A percentile compares a stretch with the other conserved stretches of the same genome.
Conservation (phyloP, 1,140 invertebrate genomes). For the Aphis gossypii region DNA sequence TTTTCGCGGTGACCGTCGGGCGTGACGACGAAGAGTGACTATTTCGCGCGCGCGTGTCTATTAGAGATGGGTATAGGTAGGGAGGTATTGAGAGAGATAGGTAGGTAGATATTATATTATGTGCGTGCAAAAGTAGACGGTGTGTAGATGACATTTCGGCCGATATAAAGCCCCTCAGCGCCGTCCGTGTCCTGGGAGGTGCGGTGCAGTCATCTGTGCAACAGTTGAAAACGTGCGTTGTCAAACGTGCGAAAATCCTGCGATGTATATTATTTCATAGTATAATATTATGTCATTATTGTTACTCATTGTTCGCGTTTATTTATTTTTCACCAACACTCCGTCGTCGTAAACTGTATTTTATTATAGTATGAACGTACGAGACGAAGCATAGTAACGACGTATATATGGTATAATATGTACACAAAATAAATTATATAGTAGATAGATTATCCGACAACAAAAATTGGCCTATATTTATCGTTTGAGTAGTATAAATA, state of each 20-base stretch:
- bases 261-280: neutral
- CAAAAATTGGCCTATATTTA: neutral
- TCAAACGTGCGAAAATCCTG: neutral
- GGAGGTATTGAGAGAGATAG: neutral
- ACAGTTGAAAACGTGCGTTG: neutral
- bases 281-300: neutral
- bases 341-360: neutral
- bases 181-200: neutral
- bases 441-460: neutral
- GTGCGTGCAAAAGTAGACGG: neutral
- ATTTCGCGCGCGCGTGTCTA: conserved; percentile 7
- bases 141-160: neutral
- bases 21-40: conserved; percentile 2
- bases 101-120: neutral
- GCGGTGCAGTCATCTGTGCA: neutral
- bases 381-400: neutral
- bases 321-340: neutral
- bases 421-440: neutral
- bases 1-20: neutral
- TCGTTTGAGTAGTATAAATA: too few relatives aligned
- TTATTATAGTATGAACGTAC: neutral
- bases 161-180: neutral
- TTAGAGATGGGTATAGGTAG: neutral
- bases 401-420: neutral
- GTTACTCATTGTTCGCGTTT: neutral